Evolutionary conservation across 2,113 vertebrate species (phyloP), one percentile per base, ranked within the genome.

Genomic region (human): DNA sequence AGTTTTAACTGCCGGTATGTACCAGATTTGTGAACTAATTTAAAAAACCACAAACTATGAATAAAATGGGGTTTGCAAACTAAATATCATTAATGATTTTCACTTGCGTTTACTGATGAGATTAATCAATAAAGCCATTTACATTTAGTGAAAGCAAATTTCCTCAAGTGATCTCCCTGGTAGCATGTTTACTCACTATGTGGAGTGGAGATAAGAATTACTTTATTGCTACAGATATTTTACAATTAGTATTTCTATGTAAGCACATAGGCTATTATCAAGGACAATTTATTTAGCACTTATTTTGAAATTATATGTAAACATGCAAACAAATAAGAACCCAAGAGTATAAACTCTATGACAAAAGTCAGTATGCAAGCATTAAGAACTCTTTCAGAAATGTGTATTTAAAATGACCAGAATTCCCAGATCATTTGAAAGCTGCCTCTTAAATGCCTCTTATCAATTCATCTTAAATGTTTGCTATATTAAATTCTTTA

Each of bases 21-120:
- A 66, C 80, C 89, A 94, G 83, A 76, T 96, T 82, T 92, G 68
- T 57, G 84, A 96, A 89, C 66, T 55, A 86, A 89, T 92, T 88
- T 1, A 40, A 84, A 95, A 81, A 81, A 68, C 17, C 32, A 78
- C 25, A 75, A 86, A 48, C 45, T 66, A 70, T 84, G 79, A 98
- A 98, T 98, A 98, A 98, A 99, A 82, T 14, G 66, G 92, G 96
- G 89, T 95, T 97, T 97, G 96, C 93, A 96, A 98, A 97, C 90
- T 2, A 93, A 95, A 94, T 90, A 57, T 79, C 57, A 40, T 85
- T 45, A 16, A 43, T 95, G 72, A 85, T 93, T 94, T 94, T 95
- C 95, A 78, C 90, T 93, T 94, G 35, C 78, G n/a, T 96, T 97
- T 97, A 89, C 38, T 66, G 48, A 92, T 80, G 75, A 96, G 43